Evolutionary conservation across 2,113 vertebrate species (phyloP).

Genomic region (Pterocles orientalis): DNA sequence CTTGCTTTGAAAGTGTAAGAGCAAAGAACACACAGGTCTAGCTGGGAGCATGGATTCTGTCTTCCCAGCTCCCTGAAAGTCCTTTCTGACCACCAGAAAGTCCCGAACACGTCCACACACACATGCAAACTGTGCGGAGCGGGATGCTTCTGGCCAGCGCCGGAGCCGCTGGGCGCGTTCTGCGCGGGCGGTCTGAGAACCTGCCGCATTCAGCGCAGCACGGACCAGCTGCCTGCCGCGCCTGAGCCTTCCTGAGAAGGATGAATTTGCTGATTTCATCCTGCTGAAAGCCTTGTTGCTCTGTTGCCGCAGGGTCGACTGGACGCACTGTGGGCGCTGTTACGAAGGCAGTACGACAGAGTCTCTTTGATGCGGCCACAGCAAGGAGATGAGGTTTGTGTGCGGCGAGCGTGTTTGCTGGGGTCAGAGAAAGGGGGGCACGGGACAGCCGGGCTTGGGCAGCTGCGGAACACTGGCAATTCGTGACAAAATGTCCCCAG

Average conservation of each 20-base stretch:
- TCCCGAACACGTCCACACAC: accelerated
- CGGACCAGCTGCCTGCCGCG: accelerated
- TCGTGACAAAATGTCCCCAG: background rate
- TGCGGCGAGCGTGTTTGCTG: accelerated
- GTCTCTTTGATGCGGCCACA: conserved; percentile 97
- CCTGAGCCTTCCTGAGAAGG: accelerated
- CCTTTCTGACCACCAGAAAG: background rate
- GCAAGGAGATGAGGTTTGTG: conserved; percentile 88
- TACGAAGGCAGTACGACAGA: conserved; percentile 88
- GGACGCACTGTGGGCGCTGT: conserved; percentile 91
- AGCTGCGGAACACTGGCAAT: background rate
- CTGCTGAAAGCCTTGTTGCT: background rate
- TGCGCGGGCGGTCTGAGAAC: background rate
- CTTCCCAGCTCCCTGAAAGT: background rate
- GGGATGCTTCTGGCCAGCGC: background rate
- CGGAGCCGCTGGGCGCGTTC: background rate
- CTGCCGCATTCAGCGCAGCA: background rate
- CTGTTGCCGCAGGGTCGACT: conserved; percentile 83
- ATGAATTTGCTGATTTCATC: too few relatives aligned
- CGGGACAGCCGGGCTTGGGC: background rate
- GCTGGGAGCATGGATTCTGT: background rate
- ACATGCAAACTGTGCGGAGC: background rate
- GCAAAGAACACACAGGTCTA: background rate
- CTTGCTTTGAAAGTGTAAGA: background rate
- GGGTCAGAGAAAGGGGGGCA: accelerated